Evolutionary conservation across 2,797 vertebrate species (phyloP).

Genomic region (Esox masquinongy): DNA sequence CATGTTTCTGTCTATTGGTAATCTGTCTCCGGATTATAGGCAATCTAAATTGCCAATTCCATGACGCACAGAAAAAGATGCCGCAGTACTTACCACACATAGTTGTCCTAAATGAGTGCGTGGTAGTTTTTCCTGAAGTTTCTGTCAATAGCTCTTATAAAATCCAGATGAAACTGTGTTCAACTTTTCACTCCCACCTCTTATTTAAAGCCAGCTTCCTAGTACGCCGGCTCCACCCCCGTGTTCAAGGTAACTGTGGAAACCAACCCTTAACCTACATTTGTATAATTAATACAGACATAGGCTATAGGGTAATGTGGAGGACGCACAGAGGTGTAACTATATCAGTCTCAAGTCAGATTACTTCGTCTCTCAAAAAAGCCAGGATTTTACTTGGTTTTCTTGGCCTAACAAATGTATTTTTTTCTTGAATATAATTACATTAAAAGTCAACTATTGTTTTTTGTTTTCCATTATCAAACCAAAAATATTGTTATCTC

Average conservation of each 20-base stretch:
- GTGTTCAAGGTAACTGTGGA: conserved; percentile 16
- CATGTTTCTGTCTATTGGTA: neutral
- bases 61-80: conserved; percentile 2
- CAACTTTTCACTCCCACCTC: conserved; percentile 37
- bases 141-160: conserved; percentile 41
- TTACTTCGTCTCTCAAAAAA: too few species aligned
- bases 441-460: too few species aligned
- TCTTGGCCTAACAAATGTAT: too few species aligned
- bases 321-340: too few species aligned
- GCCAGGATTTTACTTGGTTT: too few species aligned
- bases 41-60: too few species aligned
- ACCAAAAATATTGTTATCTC: too few species aligned
- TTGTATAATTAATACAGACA: too few species aligned
- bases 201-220: conserved; percentile 57
- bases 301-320: too few species aligned
- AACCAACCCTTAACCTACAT: conserved; percentile 15
- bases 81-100: conserved; percentile 75
- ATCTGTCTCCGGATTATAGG: neutral
- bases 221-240: conserved; percentile 48
- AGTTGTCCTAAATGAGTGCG: conserved; percentile 23
- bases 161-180: conserved; percentile 21
- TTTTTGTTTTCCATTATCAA: too few species aligned
- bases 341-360: too few species aligned
- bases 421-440: too few species aligned
- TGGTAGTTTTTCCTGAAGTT: conserved; percentile 9